Evolutionary conservation across 2,888 invertebrate genomes (phyloP).

Genomic region (Drosophila rubida): DNA sequence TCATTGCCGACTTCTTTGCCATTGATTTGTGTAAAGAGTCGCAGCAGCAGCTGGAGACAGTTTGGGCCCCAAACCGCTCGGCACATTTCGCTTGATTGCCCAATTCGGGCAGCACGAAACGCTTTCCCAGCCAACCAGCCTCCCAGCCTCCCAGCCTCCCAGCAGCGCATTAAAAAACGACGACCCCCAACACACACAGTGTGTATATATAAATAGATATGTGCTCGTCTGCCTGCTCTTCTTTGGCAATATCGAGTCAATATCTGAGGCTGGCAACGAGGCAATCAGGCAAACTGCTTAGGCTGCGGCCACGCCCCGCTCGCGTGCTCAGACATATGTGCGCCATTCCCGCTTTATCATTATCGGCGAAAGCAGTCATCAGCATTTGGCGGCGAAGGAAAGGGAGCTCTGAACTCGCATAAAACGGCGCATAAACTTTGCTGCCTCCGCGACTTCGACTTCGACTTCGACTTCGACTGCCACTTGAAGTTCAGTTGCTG

Average conservation of each 20-base stretch:
- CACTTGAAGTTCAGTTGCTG: no score
- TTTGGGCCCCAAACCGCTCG: conserved; percentile 54
- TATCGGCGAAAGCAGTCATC: conserved; percentile 59
- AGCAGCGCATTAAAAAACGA: conserved; percentile 56
- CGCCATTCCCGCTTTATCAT: conserved; percentile 49
- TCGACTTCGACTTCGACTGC: conserved; percentile 15
- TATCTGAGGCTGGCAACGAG: conserved; percentile 27
- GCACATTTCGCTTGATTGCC: conserved; percentile 74
- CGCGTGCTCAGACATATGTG: conserved; percentile 1
- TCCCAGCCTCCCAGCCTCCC: conserved; percentile 35
- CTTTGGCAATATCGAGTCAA: conserved; percentile 62
- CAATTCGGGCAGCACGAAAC: conserved; percentile 64
- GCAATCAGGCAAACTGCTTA: conserved; percentile 61
- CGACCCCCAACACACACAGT: conserved; percentile 3
- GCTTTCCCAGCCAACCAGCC: conserved; percentile 34
- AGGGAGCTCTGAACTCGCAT: conserved; percentile 36
- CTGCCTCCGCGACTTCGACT: conserved; percentile 26
- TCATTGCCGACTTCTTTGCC: conserved; percentile 60
- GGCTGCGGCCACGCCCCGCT: conserved; percentile 46
- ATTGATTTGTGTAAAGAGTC: conserved; percentile 54
- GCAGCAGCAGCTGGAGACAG: conserved; percentile 30
- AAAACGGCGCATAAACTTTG: conserved; percentile 52
- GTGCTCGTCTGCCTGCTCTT: not conserved
- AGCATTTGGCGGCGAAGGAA: conserved; percentile 14
- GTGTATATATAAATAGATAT: not conserved